Conservation (phyloP, 2,113 vertebrate species). For the Helogale parvula region DNA sequence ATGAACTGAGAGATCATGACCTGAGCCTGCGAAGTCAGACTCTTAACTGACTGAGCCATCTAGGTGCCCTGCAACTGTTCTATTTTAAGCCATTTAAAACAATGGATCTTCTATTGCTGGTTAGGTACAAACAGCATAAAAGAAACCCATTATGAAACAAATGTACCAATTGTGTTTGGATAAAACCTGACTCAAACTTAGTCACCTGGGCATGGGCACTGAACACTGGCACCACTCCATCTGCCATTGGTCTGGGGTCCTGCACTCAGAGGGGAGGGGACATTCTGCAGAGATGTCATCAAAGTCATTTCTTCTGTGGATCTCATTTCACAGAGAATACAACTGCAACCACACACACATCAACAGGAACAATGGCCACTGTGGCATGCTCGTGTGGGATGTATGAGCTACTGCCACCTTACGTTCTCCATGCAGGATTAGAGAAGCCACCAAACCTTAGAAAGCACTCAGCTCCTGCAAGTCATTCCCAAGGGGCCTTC, state of each 20-base stretch:
- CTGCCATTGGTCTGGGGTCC: background rate
- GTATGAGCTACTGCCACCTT: too few species aligned
- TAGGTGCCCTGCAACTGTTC: background rate
- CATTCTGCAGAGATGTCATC: background rate
- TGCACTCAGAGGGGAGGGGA: rapidly evolving
- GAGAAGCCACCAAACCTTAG: background rate
- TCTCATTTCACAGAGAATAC: background rate
- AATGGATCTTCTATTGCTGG: background rate
- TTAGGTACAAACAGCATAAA: background rate
- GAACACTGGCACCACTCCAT: rapidly evolving
- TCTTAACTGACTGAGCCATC: too few species aligned
- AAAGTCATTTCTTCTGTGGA: background rate
- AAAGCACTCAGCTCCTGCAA: background rate
- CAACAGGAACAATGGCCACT: rapidly evolving
- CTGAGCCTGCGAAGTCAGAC: too few species aligned
- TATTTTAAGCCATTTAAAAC: background rate
- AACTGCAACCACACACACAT: background rate
- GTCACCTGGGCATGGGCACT: background rate
- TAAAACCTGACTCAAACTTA: background rate
- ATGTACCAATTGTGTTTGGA: background rate
- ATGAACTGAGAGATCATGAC: too few species aligned
- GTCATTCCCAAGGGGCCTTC: background rate
- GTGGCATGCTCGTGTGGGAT: background rate
- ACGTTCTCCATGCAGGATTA: background rate
- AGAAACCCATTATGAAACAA: background rate